phyloP scores from a whole-genome alignment of 2,888 invertebrate genomes.

The Hemistola chrysoprasaria region DNA sequence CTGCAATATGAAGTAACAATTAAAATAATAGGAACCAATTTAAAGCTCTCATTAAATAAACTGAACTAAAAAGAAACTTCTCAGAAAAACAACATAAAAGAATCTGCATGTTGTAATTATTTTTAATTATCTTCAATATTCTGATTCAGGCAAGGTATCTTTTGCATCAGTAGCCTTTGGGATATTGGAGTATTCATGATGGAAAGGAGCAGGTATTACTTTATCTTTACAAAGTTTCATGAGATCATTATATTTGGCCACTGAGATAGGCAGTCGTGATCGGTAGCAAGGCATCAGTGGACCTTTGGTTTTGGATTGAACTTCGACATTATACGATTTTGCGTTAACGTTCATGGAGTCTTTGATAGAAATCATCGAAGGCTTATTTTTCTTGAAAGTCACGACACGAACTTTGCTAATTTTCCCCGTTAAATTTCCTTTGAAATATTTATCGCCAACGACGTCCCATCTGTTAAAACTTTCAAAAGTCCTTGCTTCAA shows the following conservation, averaged over 20 bases:
- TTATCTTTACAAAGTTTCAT: slow-evolving; percentile 24
- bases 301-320: slow-evolving; percentile 25
- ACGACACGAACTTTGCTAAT: slow-evolving; percentile 29
- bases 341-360: slow-evolving; percentile 21
- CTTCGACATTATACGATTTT: slow-evolving; percentile 18
- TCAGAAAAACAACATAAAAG: too few relatives aligned
- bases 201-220: slow-evolving; percentile 23
- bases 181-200: slow-evolving; percentile 19
- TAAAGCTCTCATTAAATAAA: slow-evolving; percentile 1
- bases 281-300: slow-evolving; percentile 24
- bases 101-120: not conserved
- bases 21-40: slow-evolving; percentile 3
- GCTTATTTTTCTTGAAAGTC: slow-evolving; percentile 27
- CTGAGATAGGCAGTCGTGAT: slow-evolving; percentile 22
- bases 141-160: slow-evolving; percentile 23
- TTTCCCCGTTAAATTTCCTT: slow-evolving; percentile 29
- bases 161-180: slow-evolving; percentile 13
- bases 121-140: slow-evolving; percentile 20
- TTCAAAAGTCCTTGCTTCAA: slow-evolving; percentile 24
- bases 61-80: too few relatives aligned
- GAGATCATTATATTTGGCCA: slow-evolving; percentile 26
- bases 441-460: slow-evolving; percentile 31
- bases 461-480: slow-evolving; percentile 29
- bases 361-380: slow-evolving; percentile 16
- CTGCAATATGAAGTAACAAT: slow-evolving; percentile 1